phyloP scores from a whole-genome alignment of 2,797 vertebrate species.

The Thaleichthys pacificus region DNA sequence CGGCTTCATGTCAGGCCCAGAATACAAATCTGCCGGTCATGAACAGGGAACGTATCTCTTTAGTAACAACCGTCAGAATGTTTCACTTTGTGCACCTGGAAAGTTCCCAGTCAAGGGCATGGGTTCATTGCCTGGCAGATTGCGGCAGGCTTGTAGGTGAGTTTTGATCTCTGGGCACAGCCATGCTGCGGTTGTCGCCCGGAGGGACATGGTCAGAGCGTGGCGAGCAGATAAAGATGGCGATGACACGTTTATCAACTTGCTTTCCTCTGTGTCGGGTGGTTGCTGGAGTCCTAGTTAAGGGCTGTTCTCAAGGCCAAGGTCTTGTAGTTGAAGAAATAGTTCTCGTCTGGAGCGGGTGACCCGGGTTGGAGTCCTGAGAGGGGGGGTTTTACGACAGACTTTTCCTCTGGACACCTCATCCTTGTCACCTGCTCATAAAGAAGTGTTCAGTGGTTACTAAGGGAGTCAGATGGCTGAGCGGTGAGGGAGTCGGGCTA shows the following conservation, averaged over 20 bases:
- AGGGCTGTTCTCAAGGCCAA: background rate
- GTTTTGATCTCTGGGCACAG: constrained; percentile 24
- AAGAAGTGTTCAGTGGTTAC: constrained; percentile 57
- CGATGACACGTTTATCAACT: background rate
- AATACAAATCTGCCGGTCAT: constrained; percentile 58
- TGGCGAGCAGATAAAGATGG: too few species aligned
- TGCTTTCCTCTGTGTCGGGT: background rate
- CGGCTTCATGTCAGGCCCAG: constrained; percentile 44
- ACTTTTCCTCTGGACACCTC: constrained; percentile 28
- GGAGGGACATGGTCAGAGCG: too few species aligned
- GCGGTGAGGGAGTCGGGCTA: too few species aligned
- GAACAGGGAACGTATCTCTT: constrained; percentile 44
- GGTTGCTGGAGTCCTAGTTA: background rate
- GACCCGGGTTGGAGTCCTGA: background rate
- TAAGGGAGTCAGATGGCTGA: too few species aligned
- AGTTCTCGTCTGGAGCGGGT: background rate
- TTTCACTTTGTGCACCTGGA: constrained; percentile 35
- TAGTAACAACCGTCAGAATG: constrained; percentile 46
- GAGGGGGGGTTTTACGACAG: background rate
- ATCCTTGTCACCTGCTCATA: constrained; percentile 62
- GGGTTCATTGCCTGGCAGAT: constrained; percentile 27
- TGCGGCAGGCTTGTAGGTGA: constrained; percentile 11
- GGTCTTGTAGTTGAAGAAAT: background rate
- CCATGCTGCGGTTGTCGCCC: background rate
- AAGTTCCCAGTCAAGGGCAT: constrained; percentile 38